Percentiles rank a stretch among this genome's conserved stretches.
phyloP scores from a whole-genome alignment of 2,888 invertebrate genomes.

The Atrina japonica region DNA sequence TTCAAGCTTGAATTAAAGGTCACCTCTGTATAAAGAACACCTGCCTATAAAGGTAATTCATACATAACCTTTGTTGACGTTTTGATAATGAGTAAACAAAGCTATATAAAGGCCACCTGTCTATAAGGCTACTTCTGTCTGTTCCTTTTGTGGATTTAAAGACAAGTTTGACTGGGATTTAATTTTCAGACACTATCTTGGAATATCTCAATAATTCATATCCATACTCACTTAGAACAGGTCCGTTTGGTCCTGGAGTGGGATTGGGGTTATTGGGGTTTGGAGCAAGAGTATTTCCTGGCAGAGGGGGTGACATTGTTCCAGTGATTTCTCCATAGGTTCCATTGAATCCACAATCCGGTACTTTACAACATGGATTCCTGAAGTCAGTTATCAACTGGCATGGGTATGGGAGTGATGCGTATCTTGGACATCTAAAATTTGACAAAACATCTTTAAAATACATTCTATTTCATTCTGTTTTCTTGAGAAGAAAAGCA shows the following conservation, averaged over 20 bases:
- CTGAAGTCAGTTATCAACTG: constrained; percentile 61
- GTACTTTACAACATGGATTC: constrained; percentile 67
- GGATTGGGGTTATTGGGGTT: constrained; percentile 29
- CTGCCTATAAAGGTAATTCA: no score
- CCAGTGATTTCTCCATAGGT: constrained; percentile 53
- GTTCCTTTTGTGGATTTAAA: no score
- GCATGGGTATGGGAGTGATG: constrained; percentile 59
- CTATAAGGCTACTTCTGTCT: no score
- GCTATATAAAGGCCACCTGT: no score
- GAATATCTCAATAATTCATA: no score
- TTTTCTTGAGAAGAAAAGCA: not conserved
- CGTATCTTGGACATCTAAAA: constrained; percentile 62
- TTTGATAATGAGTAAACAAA: no score
- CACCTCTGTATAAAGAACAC: no score
- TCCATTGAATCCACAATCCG: constrained; percentile 59
- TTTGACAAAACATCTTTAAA: no score
- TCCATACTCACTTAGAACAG: constrained; percentile 38
- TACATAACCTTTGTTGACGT: no score
- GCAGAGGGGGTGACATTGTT: constrained; percentile 46
- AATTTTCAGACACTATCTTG: no score
- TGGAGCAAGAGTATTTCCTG: constrained; percentile 34
- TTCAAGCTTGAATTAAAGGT: no score
- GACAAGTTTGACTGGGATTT: no score
- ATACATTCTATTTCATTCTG: not conserved
- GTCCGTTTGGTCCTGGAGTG: constrained; percentile 28